Evolutionary conservation across 2,113 vertebrate genomes (phyloP), one percentile per base, ranked within the genome.

Genomic region (Rallus limicola): DNA sequence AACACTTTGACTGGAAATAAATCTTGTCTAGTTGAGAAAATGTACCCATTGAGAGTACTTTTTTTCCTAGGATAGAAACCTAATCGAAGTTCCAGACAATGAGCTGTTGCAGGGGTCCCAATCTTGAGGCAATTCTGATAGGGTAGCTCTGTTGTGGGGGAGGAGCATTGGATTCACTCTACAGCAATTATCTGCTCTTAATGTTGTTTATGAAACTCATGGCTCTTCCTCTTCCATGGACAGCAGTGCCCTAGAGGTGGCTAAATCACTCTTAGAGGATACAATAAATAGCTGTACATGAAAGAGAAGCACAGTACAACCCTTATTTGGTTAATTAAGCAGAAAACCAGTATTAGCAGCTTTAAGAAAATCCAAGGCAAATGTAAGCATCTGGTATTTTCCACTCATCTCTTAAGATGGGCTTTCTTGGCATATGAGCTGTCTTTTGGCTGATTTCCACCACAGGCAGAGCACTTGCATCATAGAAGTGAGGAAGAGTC

Each of bases 361-460:
- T 91, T 93, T 91, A 62, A 95, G 83, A 96, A 91, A 94, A 95
- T 67, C 23, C 53, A 86, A 95, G 74, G 40, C 31, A 86, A 92
- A 59, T 89, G 26, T 40, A 84, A 92, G 95, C 92, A 93, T 94
- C 91, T 95, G 93, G 29, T 94, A 70, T 87, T 96, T 96, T 91
- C 80, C 58, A 79, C 65, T 82, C 31, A 29, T 82, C 86, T 44
- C 78, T 88, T 81, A 82, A 9, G 67, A 89, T 63, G 59, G 74
- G 74, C 58, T 94, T 80, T 95, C 89, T 89, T 92, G 81, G 74
- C 91, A 65, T 76, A 71, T 72, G 74, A 96, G 92, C 74, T 96
- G 88, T 82, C 26, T 79, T 92, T 79, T 96, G 95, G 96, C 91
- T 55, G 74, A 59, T 67, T 92, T 92, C 96, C 95, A 95, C 55